Conservation (phyloP, 2,888 invertebrate species). For the Abrostola triplasia region DNA sequence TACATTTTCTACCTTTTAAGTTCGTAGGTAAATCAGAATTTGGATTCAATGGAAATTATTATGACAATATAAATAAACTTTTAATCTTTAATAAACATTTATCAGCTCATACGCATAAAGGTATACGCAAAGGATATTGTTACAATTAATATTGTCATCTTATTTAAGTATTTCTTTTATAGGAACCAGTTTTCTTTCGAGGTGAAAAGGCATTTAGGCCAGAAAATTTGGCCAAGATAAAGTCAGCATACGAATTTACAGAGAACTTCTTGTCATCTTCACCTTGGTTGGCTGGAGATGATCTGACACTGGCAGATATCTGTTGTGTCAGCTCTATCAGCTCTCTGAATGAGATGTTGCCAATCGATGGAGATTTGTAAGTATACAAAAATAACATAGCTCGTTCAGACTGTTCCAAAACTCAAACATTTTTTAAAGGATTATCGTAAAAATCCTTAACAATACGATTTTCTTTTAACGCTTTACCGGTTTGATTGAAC, state of each 20-base stretch:
- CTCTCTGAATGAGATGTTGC: slow-evolving; percentile 70
- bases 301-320: slow-evolving; percentile 89
- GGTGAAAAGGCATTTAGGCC: slow-evolving; percentile 59
- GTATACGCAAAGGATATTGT: no score
- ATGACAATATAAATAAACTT: not conserved
- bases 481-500: not conserved
- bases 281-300: slow-evolving; percentile 87
- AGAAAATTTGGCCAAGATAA: slow-evolving; percentile 65
- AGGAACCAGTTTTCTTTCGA: slow-evolving; percentile 65
- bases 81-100: not conserved
- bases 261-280: slow-evolving; percentile 85
- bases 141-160: not conserved
- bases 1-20: no score
- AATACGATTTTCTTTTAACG: not conserved
- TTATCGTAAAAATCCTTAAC: slow-evolving; percentile 1
- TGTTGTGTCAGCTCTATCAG: slow-evolving; percentile 86
- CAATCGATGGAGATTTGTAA: slow-evolving; percentile 70
- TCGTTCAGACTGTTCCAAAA: no score
- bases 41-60: no score
- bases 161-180: slow-evolving; percentile 33
- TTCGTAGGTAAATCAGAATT: no score
- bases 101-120: not conserved
- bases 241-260: slow-evolving; percentile 68
- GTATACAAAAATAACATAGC: slow-evolving; percentile 31
- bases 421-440: no score